Percentiles rank a stretch among this genome's conserved stretches.
phyloP scores from a whole-genome alignment of 2,888 invertebrate species.

The Microdon myrmicae region DNA sequence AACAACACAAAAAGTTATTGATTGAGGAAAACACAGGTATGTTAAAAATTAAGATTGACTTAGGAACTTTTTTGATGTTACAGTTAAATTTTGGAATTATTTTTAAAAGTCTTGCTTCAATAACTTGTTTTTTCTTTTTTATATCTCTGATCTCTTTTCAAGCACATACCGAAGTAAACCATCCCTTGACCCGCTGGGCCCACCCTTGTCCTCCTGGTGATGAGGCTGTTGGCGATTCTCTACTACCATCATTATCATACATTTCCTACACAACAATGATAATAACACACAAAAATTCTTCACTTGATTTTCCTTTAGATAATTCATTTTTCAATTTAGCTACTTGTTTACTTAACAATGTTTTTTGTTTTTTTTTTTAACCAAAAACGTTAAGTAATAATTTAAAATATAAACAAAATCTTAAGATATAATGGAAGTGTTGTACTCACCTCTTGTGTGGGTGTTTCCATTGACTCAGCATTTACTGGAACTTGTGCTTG shows the following conservation, averaged over 20 bases:
- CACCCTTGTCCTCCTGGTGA: conserved; percentile 72
- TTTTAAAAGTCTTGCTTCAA: too few relatives aligned
- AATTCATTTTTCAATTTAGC: conserved; percentile 28
- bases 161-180: conserved; percentile 77
- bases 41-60: conserved; percentile 15
- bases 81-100: conserved; percentile 64
- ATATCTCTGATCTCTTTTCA: conserved; percentile 30
- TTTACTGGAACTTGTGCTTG: conserved; percentile 53
- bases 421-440: too few relatives aligned
- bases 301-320: conserved; percentile 29
- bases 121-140: conserved; percentile 43
- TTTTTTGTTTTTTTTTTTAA: conserved; percentile 18
- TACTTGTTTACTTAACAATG: conserved; percentile 19
- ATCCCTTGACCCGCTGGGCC: conserved; percentile 78
- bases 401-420: conserved; percentile 21
- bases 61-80: conserved; percentile 10
- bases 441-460: conserved; percentile 69
- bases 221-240: conserved; percentile 66
- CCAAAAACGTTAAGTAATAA: conserved; percentile 41
- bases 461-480: conserved; percentile 68
- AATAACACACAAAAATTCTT: conserved; percentile 42
- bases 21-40: not conserved
- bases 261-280: conserved; percentile 62
- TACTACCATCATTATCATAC: conserved; percentile 66
- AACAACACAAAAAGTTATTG: conserved; percentile 53